phyloP scores from a whole-genome alignment of 2,113 vertebrate genomes.

The human (Homo sapiens) region GRCh38 chr3:54367001-54367500 shows the following conservation, averaged over 20 bases:
- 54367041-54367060: conserved; percentile 48
- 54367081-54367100: conserved; percentile 33
- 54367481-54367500: not conserved
- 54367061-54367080: conserved; percentile 40
- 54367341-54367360: not conserved
- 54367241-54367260: not conserved
- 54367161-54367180: not conserved
- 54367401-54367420: not conserved
- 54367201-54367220: not conserved
- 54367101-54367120: conserved; percentile 56
- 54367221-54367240: not conserved
- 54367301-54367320: not conserved
- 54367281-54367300: not conserved
- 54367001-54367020: conserved; percentile 50
- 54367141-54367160: conserved; percentile 22
- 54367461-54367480: not conserved
- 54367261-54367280: not conserved
- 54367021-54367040: conserved; percentile 64
- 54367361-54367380: not conserved
- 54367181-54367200: not conserved
- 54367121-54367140: conserved; percentile 50
- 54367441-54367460: not conserved
- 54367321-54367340: not conserved
- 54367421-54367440: not conserved
- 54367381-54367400: not conserved